Evolutionary conservation across 2,797 vertebrate genomes (phyloP).

Genomic region (Sibirionetta formosa): DNA sequence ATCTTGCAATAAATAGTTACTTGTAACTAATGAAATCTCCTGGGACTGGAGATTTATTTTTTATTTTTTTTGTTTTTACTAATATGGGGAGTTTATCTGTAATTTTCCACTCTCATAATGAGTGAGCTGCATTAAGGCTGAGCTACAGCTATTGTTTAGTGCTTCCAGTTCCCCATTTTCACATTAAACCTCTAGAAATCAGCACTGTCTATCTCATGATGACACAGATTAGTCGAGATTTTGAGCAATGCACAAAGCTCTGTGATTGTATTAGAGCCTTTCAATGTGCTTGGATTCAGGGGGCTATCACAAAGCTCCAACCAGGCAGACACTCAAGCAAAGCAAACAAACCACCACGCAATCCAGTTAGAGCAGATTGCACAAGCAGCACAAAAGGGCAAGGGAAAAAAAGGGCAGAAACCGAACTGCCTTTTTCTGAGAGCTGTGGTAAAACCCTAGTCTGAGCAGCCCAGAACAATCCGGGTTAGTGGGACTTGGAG

Average conservation of each 20-base stretch:
- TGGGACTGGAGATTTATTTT: neutral
- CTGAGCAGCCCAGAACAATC: neutral
- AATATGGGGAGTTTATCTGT: neutral
- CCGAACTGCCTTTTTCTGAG: neutral
- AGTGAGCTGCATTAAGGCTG: neutral
- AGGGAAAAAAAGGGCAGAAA: neutral
- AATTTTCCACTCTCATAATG: neutral
- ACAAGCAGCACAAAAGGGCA: neutral
- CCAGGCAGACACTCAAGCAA: neutral
- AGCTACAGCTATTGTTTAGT: neutral
- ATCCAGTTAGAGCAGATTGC: neutral
- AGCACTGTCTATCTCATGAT: neutral
- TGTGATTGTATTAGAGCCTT: neutral
- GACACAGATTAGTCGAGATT: slow-evolving; percentile 13
- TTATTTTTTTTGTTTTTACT: slow-evolving; percentile 5
- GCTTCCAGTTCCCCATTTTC: neutral
- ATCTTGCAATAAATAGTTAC: neutral
- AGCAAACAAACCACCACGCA: neutral
- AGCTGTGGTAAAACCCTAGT: too few species aligned
- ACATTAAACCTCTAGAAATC: neutral
- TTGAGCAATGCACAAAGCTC: neutral
- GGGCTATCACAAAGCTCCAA: neutral
- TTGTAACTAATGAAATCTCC: neutral
- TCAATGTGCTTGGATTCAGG: neutral
- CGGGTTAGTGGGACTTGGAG: neutral